Evolutionary conservation across 1,140 invertebrate genomes (phyloP), one percentile per base, ranked within the genome.

Genomic region (Eueides isabella): DNA sequence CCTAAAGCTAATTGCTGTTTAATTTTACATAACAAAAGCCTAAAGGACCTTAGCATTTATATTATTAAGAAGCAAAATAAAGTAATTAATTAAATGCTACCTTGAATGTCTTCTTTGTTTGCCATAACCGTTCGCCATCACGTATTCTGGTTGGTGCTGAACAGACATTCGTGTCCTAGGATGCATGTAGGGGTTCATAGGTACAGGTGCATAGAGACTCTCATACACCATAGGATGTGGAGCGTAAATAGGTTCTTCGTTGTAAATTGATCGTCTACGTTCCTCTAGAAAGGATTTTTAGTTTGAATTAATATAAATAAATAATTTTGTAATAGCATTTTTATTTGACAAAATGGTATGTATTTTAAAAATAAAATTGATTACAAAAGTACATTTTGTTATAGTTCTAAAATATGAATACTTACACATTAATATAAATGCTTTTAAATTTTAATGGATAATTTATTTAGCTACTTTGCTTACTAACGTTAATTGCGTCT

Each of bases 181-280:
- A 80, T 68, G 71, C 84, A 88, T 7, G 75, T 75, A 82, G 6
- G 86, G 87, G 0, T 84, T 85, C 9, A 86, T 78, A 1, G 85
- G 84, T 9, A 87, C 70, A 11, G 82, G 84, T 2, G 85, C 87
- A 64, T 93, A 93, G 7, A 92, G 67, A 30, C 85, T 87, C 77
- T 93, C 91, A 68, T 91, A 92, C 61, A 91, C 55, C 76, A 90
- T 85, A 14, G 90, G 86, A 67, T 89, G 85, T 12, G 84, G 83
- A 1, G 79, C 80, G 62, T 92, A 93, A 11, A 87, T 80, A n/a
- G 89, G 84, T 67, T 93, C 91, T 70, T 91, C 90, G 19, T 87
- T 80, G 74, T 92, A 92, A 81, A 90, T 81, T n/a, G 91, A 93
- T 68, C 87, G 81, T 78, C 89, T 82, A 16, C 90, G 81, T 61